Evolutionary conservation across 2,113 vertebrate genomes (phyloP).

Genomic region (Plestiodon gilberti): DNA sequence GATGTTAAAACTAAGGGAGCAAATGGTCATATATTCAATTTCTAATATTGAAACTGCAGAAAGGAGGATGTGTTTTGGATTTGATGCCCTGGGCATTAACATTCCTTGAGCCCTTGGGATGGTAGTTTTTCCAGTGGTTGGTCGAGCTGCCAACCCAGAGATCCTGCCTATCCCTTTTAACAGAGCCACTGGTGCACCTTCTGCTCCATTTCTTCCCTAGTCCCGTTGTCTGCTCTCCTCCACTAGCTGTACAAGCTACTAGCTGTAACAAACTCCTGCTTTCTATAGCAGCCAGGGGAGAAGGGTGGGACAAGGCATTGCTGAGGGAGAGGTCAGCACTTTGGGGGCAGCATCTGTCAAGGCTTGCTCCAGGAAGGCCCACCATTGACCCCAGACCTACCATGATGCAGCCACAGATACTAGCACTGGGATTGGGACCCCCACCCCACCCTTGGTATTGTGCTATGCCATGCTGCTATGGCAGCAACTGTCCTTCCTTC

Average conservation of each 20-base stretch:
- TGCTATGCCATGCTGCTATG: no score
- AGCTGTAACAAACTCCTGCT: background rate
- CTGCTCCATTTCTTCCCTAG: no score
- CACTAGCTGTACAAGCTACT: background rate
- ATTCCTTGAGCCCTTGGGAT: background rate
- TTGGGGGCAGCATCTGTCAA: no score
- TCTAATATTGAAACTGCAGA: background rate
- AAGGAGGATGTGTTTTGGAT: background rate
- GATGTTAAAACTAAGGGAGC: background rate
- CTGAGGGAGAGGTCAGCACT: no score
- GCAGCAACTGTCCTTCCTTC: no score
- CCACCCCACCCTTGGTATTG: no score
- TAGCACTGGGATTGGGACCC: no score
- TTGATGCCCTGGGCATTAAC: background rate
- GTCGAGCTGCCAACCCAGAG: background rate
- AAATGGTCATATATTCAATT: background rate
- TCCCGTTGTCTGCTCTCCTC: background rate
- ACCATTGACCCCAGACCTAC: no score
- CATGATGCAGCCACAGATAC: no score
- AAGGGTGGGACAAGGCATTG: background rate
- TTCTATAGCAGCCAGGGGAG: background rate
- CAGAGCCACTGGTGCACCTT: background rate
- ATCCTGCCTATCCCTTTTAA: background rate
- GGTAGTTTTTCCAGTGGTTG: background rate
- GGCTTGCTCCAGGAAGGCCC: no score